Conservation (phyloP, 2,888 invertebrate species). For the Phytoseiulus persimilis region DNA sequence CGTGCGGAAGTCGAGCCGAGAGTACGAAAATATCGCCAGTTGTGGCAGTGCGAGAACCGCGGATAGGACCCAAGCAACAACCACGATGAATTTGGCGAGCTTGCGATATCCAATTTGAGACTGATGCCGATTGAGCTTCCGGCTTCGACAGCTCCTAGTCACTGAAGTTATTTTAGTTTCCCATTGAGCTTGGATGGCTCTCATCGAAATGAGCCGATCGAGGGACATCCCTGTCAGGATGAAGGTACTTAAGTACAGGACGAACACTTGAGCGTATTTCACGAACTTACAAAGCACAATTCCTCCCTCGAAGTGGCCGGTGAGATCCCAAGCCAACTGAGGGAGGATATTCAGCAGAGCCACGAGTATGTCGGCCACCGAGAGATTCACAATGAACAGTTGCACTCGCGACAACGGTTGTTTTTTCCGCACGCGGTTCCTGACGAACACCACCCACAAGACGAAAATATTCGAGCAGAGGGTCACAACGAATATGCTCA, state of each 20-base stretch:
- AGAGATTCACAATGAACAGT: constrained; percentile 47
- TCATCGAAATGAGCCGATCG: constrained; percentile 12
- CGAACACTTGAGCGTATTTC: constrained; percentile 27
- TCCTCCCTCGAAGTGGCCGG: constrained; percentile 6
- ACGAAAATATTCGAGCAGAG: constrained; percentile 23
- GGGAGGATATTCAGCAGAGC: constrained; percentile 47
- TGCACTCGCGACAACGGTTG: constrained; percentile 45
- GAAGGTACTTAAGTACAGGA: constrained; percentile 28
- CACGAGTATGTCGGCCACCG: constrained; percentile 47
- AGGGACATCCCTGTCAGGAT: constrained; percentile 30
- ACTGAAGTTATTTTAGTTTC: background rate
- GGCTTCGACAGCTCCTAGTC: background rate
- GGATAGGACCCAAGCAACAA: constrained; percentile 11
- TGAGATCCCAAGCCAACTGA: constrained; percentile 46
- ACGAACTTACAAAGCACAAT: constrained; percentile 18
- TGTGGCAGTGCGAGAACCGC: constrained; percentile 10
- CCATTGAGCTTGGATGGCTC: constrained; percentile 33
- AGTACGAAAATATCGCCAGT: constrained; percentile 16
- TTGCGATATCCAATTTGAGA: constrained; percentile 28
- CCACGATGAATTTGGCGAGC: constrained; percentile 25
- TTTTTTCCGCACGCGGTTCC: constrained; percentile 7
- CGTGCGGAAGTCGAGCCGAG: background rate
- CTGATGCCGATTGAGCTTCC: constrained; percentile 18
- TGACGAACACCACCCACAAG: constrained; percentile 6
- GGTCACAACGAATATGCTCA: constrained; percentile 13